Evolutionary conservation across 1,140 invertebrate genomes (phyloP).

Genomic region (Pseudachorutes palmiensis): DNA sequence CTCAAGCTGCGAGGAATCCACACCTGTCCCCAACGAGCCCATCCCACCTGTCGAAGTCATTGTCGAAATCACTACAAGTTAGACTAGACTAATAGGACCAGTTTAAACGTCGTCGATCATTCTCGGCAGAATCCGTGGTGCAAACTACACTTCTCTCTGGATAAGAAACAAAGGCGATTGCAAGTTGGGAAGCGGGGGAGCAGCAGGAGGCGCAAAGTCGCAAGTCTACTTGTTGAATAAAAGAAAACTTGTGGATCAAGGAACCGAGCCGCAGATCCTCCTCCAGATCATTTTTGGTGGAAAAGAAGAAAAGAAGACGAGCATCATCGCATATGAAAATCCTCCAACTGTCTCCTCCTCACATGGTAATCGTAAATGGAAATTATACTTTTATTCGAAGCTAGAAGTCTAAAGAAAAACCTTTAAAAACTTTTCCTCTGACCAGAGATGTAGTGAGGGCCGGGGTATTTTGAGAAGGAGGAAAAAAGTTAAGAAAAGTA

Average conservation of each 20-base stretch:
- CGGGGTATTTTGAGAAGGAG: background rate
- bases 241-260: constrained; percentile 7
- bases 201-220: no score
- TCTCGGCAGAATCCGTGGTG: background rate
- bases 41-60: constrained; percentile 23
- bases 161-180: no score
- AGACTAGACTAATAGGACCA: constrained; percentile 9
- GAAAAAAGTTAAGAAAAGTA: background rate
- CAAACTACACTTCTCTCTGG: no score
- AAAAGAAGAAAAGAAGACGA: background rate
- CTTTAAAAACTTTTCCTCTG: constrained; percentile 3
- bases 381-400: background rate
- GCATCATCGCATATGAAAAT: no score
- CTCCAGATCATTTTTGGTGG: background rate
- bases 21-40: background rate
- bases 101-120: background rate
- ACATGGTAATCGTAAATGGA: constrained; percentile 13
- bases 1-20: background rate
- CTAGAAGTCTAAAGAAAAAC: background rate
- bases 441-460: background rate
- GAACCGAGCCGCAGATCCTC: background rate
- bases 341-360: background rate
- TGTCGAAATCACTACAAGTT: constrained; percentile 28
- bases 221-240: constrained; percentile 7
- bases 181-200: no score